Evolutionary conservation across 2,113 vertebrate genomes (phyloP), one percentile per base, ranked within the genome.

Genomic region (Apteryx mantelli): DNA sequence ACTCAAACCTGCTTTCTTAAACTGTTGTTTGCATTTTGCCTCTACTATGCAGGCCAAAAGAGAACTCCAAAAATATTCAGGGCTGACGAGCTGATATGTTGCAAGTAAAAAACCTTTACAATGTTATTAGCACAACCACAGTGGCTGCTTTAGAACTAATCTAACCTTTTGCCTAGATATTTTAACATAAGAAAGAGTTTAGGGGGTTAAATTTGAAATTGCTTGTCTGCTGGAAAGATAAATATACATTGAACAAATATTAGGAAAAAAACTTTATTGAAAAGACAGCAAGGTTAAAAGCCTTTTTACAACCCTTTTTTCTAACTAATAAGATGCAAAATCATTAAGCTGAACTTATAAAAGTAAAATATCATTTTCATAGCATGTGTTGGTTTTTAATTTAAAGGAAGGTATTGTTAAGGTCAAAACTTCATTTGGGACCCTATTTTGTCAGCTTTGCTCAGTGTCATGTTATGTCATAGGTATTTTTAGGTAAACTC

Each of bases 41-140:
- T 82, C 25, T 52, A 0, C 60, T 61, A 19, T 0, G 15, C 1
- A 1, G 21, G 74, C 5, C 2, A 1, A 65, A 89, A 40, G 22
- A 78, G 55, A 77, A 40, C 36, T 69, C 74, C 52, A 52, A 65
- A 68, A 84, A 52, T 73, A 65, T 52, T 68, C 28, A 2, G 26
- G 42, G n/a, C 14, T 81, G 34, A 66, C 9, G 78, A 19, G 24
- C 38, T 90, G 40, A 64, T 68, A 56, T 32, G n/a, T 3, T 81
- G 71, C 42, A 73, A 73, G 22, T 79, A 36, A 66, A 78, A 88
- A 53, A 50, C 64, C 36, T 88, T 40, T 18, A 25, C 7, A 13
- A 6, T 63, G 82, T 68, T 56, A 14, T 71, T 73, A 80, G n/a
- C 7, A 2, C 7, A 52, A n/a, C 7, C 11, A 50, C 25, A 74